Evolutionary conservation across 1,140 invertebrate species (phyloP), one percentile per base, ranked within the genome.

Genomic region (Atta texana): DNA sequence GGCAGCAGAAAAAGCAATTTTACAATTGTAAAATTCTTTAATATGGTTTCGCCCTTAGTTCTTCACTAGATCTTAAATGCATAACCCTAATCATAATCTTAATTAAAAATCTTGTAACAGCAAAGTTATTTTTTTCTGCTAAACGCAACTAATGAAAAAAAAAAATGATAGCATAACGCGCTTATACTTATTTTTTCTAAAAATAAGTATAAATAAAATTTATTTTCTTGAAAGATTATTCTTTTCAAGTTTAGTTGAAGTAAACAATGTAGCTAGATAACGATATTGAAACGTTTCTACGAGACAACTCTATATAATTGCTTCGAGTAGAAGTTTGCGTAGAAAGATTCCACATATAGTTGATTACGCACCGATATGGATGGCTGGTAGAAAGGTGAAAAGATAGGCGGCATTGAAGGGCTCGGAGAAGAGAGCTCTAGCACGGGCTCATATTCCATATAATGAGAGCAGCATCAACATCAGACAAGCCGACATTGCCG

Each of bases 371-470:
- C 4, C 64, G 34, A 21, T 31, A 88, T 80, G 72, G 72, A 57
- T 85, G 87, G 72, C 63, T 34, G 77, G 21, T 44, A 66, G 72
- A 88, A 71, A 76, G 49, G 74, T 57, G 53, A 76, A 89, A 77
- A 77, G 68, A 76, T 69, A 89, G 39, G 68, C 59, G 31, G 49
- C 28, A 10, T 63, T 44, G 66, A 61, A 76, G 78, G 57, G 44
- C 39, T 31, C 34, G n/a, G 14, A 76, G 80, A 90, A 86, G 87
- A 90, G 90, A 92, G 88, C 92, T 69, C 49, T 87, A 94, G 93
- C 93, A 90, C 92, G 91, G 91, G 92, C 92, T 94, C 92, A 93
- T 94, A 94, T 93, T 93, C 92, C 92, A 92, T 88, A 93, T 94
- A 94, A 94, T 94, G 93, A 94, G 89, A 87, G 89, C 89, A 90